These are phyloP conservation scores for Hycleus phaleratus DNA, from an alignment of 1,140 invertebrate species.

Conservation along the genomic window DNA sequence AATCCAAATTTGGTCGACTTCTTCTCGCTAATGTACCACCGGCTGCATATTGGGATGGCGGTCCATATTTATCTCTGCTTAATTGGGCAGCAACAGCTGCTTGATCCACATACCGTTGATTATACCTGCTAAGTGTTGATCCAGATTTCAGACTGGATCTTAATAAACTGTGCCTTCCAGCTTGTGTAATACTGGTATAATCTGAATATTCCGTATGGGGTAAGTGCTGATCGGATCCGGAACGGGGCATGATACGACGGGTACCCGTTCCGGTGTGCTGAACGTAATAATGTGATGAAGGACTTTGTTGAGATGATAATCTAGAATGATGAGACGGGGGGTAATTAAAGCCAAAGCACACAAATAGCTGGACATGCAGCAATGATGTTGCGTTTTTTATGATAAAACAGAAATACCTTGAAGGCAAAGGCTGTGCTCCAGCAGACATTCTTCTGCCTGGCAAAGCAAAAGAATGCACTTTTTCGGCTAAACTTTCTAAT, in stretches of 20 bases:
- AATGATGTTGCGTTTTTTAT: background rate
- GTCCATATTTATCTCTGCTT: constrained; percentile 38
- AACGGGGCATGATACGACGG: constrained; percentile 62
- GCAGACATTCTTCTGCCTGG: constrained; percentile 46
- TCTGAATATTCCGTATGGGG: constrained; percentile 72
- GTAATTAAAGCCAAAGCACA: too few relatives aligned
- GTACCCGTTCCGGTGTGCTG: constrained; percentile 43
- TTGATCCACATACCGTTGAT: constrained; percentile 49
- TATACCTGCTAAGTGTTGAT: constrained; percentile 44
- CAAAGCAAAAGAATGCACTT: constrained; percentile 70
- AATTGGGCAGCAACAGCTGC: constrained; percentile 44
- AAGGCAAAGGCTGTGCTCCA: constrained; percentile 42
- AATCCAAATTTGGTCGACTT: constrained; percentile 70
- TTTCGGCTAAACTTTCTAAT: constrained; percentile 80
- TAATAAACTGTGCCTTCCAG: constrained; percentile 64
- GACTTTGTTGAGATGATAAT: constrained; percentile 43
- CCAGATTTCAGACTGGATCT: constrained; percentile 68
- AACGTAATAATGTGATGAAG: constrained; percentile 46
- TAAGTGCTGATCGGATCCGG: constrained; percentile 77
- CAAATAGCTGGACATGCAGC: too few relatives aligned
- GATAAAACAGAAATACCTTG: constrained; percentile 17
- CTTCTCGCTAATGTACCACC: constrained; percentile 53
- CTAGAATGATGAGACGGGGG: constrained; percentile 23
- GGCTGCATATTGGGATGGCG: constrained; percentile 27
- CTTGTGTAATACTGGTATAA: constrained; percentile 54